A percentile compares a stretch with the other conserved stretches of the same genome.
Evolutionary conservation across 2,797 vertebrate species (phyloP).

Genomic region (Leptoclinus maculatus): DNA sequence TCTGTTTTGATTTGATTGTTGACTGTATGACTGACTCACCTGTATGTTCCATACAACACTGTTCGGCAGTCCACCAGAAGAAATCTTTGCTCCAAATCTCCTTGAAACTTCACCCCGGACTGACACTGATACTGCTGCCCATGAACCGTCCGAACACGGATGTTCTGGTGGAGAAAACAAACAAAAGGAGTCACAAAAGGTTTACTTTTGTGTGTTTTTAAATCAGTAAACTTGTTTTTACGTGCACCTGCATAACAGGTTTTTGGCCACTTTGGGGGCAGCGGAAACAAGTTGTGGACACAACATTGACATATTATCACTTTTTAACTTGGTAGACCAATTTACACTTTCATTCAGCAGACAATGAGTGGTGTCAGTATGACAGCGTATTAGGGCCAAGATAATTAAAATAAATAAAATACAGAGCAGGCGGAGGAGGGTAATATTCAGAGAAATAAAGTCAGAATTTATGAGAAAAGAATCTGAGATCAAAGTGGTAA

Average conservation of each 20-base stretch:
- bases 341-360: not conserved
- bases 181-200: constrained; percentile 11
- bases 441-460: no score
- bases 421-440: no score
- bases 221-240: not conserved
- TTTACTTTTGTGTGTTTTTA: not conserved
- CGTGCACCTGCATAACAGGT: not conserved
- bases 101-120: constrained; percentile 90
- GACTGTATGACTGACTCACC: constrained; percentile 77
- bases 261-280: not conserved
- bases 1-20: not conserved
- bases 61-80: constrained; percentile 91
- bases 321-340: not conserved
- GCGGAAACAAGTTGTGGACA: no score
- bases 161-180: constrained; percentile 83
- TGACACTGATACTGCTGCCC: constrained; percentile 92
- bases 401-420: no score
- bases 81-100: constrained; percentile 92
- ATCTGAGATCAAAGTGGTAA: no score
- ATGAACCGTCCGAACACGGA: constrained; percentile 91
- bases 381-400: no score
- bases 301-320: not conserved
- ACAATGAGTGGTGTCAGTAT: not conserved
- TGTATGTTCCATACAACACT: constrained; percentile 93
- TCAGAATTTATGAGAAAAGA: no score